Evolutionary conservation across 2,888 invertebrate genomes (phyloP).

Genomic region (Helicoverpa assulta): DNA sequence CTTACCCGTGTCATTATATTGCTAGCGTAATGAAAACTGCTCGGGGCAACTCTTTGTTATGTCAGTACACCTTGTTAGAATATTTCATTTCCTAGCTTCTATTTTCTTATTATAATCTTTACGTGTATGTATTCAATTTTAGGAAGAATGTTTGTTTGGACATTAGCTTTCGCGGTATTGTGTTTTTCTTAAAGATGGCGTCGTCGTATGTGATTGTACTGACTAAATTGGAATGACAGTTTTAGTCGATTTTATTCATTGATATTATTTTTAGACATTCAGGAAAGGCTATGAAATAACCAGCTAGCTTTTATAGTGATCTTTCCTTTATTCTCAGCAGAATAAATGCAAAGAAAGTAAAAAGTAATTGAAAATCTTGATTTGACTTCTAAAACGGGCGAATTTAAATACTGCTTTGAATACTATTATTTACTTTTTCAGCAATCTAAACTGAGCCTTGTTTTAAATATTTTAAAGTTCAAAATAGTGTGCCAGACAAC

Average conservation of each 20-base stretch:
- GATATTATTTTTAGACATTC: background rate
- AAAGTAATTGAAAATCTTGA: constrained; percentile 25
- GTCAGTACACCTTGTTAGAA: constrained; percentile 65
- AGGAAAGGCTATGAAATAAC: background rate
- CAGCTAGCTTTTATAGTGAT: background rate
- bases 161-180: background rate
- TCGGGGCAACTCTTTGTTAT: constrained; percentile 70
- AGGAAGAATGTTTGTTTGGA: background rate
- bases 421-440: background rate
- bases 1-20: constrained; percentile 64
- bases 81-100: constrained; percentile 69
- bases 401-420: constrained; percentile 32
- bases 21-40: constrained; percentile 67
- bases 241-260: background rate
- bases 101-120: constrained; percentile 54
- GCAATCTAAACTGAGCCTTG: constrained; percentile 45
- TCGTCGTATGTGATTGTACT: background rate
- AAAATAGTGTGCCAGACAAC: constrained; percentile 50
- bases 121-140: constrained; percentile 17
- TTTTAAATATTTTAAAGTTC: constrained; percentile 40
- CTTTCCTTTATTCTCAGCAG: background rate
- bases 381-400: constrained; percentile 36
- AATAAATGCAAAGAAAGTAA: constrained; percentile 11
- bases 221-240: background rate
- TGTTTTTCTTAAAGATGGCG: background rate